Conservation (phyloP, 2,888 invertebrate genomes). For the Tinea pellionella region DNA sequence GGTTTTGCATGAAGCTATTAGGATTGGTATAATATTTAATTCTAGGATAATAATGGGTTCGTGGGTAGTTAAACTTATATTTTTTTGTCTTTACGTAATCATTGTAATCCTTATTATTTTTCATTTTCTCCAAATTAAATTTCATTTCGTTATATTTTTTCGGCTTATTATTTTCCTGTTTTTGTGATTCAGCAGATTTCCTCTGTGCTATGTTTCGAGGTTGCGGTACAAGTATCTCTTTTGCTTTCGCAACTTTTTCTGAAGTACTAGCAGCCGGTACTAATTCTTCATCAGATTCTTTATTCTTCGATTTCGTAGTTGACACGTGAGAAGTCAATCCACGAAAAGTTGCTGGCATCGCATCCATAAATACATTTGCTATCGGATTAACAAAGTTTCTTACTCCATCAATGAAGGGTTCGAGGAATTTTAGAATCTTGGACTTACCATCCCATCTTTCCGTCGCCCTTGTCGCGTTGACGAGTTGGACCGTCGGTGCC, state of each 20-base stretch:
- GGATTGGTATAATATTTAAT: conserved; percentile 53
- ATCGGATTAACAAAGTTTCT: conserved; percentile 50
- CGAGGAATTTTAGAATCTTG: conserved; percentile 53
- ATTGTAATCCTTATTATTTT: conserved; percentile 53
- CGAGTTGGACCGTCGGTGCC: conserved; percentile 46
- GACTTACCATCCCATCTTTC: conserved; percentile 69
- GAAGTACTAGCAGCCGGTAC: background rate
- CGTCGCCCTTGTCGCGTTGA: conserved; percentile 54
- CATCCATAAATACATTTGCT: conserved; percentile 48
- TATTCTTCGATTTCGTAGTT: conserved; percentile 38
- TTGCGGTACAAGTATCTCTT: conserved; percentile 51
- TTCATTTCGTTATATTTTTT: conserved; percentile 54
- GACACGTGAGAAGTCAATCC: conserved; percentile 50
- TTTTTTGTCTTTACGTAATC: conserved; percentile 60
- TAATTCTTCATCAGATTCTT: conserved; percentile 32
- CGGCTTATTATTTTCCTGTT: conserved; percentile 28
- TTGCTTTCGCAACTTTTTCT: conserved; percentile 37
- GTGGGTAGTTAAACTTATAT: conserved; percentile 56
- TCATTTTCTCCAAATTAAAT: conserved; percentile 47
- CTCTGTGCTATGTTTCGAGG: conserved; percentile 56
- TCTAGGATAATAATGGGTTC: conserved; percentile 54
- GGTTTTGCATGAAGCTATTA: conserved; percentile 25
- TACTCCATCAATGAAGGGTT: conserved; percentile 50
- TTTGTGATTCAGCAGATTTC: conserved; percentile 43
- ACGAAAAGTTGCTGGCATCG: conserved; percentile 54